A percentile compares a stretch with the other conserved stretches of the same genome.
Evolutionary conservation across 2,113 vertebrate species (phyloP).

Genomic region (Sprattus sprattus): DNA sequence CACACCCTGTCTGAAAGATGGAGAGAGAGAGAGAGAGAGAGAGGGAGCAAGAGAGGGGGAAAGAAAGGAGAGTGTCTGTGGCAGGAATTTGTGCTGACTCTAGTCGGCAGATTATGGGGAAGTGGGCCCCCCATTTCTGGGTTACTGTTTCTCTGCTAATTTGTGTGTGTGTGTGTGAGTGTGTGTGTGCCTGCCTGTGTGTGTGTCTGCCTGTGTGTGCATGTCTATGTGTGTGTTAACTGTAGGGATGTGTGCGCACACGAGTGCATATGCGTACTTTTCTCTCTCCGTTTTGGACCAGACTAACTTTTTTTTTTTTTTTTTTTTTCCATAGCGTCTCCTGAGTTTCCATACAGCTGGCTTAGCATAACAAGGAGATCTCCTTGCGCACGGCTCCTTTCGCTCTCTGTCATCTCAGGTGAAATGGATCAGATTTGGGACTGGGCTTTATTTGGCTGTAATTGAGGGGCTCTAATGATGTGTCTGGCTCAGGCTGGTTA

Average conservation of each 20-base stretch:
- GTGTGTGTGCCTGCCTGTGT: background rate
- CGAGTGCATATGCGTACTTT: background rate
- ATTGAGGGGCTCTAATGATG: constrained; percentile 23
- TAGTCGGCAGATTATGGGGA: background rate
- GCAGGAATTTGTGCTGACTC: constrained; percentile 15
- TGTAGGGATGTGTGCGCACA: background rate
- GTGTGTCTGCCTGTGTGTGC: background rate
- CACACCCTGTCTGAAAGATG: background rate
- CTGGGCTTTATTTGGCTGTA: constrained; percentile 37
- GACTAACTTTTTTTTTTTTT: constrained; percentile 25
- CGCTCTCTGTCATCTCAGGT: constrained; percentile 16
- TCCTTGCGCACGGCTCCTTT: background rate
- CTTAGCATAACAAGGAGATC: constrained; percentile 37
- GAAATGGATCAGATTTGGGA: constrained; percentile 31
- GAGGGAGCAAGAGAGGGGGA: background rate
- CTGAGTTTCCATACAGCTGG: constrained; percentile 25
- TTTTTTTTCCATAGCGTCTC: constrained; percentile 11
- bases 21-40: background rate
- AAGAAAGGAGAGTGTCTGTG: background rate
- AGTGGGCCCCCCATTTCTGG: constrained; percentile 15
- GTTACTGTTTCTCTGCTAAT: constrained; percentile 12
- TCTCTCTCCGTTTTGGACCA: background rate
- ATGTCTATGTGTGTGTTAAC: background rate
- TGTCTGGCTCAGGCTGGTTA: constrained; percentile 16
- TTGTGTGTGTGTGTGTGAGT: background rate